Conservation (phyloP, 2,888 invertebrate genomes). For the Acleris cristana region DNA sequence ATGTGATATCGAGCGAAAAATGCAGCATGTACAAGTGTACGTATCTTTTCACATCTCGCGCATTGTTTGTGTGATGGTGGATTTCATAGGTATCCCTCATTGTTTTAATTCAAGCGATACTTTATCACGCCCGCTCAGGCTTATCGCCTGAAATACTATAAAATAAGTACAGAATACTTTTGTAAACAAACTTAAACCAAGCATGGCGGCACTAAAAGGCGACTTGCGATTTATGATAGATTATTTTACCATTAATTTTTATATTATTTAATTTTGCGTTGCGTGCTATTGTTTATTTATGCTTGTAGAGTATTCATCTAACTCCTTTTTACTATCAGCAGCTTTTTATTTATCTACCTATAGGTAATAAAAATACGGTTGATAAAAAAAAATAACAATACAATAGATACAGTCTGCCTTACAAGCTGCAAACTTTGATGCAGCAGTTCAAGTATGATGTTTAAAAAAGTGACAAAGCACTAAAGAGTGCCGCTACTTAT, state of each 20-base stretch:
- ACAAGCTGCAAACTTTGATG: too few species aligned
- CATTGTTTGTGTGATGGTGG: conserved; percentile 12
- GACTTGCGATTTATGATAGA: background rate
- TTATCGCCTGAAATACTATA: conserved; percentile 9
- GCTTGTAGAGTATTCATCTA: too few species aligned
- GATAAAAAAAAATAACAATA: too few species aligned
- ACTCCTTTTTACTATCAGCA: background rate
- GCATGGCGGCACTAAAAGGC: conserved; percentile 8
- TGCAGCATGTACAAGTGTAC: conserved; percentile 11
- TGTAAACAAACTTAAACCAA: conserved; percentile 24
- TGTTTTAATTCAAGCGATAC: conserved; percentile 8
- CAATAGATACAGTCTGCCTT: too few species aligned
- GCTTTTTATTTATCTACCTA: too few species aligned
- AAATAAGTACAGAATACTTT: conserved; percentile 9
- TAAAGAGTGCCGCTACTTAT: too few species aligned
- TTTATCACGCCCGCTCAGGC: conserved; percentile 3
- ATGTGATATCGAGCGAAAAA: conserved; percentile 31
- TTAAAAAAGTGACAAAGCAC: too few species aligned
- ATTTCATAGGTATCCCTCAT: conserved; percentile 3
- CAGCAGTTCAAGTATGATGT: too few species aligned
- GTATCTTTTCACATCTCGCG: conserved; percentile 7
- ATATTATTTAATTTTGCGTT: background rate
- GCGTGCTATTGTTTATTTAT: too few species aligned
- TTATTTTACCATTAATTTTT: background rate
- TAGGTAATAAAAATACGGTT: too few species aligned